Evolutionary conservation across 2,888 invertebrate genomes (phyloP).

Genomic region (Tenthredo mesomela): DNA sequence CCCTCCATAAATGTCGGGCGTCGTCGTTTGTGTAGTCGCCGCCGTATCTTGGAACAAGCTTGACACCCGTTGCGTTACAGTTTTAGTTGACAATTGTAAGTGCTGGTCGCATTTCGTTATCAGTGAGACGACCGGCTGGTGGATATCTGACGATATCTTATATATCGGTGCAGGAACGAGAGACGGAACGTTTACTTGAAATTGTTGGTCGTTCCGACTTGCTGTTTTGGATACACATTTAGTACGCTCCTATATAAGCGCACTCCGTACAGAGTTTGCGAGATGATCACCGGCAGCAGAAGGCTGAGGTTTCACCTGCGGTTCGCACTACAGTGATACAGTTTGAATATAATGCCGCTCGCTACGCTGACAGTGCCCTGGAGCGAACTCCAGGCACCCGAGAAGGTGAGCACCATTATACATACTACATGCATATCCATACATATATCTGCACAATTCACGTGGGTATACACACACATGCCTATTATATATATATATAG

Average conservation of each 20-base stretch:
- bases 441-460: neutral
- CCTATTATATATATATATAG: neutral
- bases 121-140: neutral
- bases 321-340: constrained; percentile 7
- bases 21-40: neutral
- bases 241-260: neutral
- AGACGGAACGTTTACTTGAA: neutral
- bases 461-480: neutral
- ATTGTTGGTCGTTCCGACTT: neutral
- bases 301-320: constrained; percentile 11
- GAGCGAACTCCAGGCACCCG: constrained; percentile 72
- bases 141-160: neutral
- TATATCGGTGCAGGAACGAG: neutral
- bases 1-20: neutral
- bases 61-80: neutral
- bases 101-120: neutral
- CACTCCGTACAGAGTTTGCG: neutral
- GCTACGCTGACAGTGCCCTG: constrained; percentile 75
- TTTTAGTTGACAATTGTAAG: neutral
- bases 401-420: constrained; percentile 66
- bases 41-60: neutral
- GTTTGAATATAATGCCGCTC: constrained; percentile 73
- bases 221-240: neutral
- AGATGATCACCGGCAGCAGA: neutral
- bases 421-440: neutral